Evolutionary conservation across 2,113 vertebrate species (phyloP).

Genomic region (Tupaia chinensis): DNA sequence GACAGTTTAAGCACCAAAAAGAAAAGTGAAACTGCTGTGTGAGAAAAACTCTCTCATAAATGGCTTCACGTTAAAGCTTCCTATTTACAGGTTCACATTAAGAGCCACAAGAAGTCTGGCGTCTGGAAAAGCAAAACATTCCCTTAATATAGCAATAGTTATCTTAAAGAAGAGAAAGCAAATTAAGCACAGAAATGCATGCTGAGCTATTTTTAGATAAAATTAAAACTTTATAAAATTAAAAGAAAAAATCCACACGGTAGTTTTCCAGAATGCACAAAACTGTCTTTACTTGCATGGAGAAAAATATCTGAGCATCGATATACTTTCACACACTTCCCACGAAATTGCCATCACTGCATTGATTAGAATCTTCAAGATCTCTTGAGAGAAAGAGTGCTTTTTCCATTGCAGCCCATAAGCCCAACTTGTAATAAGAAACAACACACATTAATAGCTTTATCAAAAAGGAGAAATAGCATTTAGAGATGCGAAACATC

Average conservation of each 20-base stretch:
- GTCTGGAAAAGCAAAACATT: not conserved
- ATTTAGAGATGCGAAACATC: conserved; percentile 83
- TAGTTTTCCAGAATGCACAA: not conserved
- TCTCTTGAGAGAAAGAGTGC: conserved; percentile 52
- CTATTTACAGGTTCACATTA: not conserved
- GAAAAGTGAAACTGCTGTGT: conserved; percentile 43
- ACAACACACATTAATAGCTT: conserved; percentile 79
- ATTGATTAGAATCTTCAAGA: conserved; percentile 62
- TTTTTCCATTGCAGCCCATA: conserved; percentile 63
- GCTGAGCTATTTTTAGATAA: not conserved
- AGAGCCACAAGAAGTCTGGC: not conserved
- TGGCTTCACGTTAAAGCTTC: not conserved
- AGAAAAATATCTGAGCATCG: not conserved
- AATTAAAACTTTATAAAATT: not conserved
- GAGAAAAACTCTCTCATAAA: not conserved
- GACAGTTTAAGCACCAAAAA: conserved; percentile 54
- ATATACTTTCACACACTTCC: not conserved
- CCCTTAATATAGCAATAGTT: not conserved
- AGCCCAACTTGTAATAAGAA: conserved; percentile 68
- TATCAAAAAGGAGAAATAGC: conserved; percentile 76
- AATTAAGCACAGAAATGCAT: conserved; percentile 15
- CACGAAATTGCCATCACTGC: conserved; percentile 25
- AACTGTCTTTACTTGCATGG: conserved; percentile 26
- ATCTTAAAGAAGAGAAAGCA: not conserved
- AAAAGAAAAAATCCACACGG: not conserved